Evolutionary conservation across 1,140 invertebrate genomes (phyloP).

Genomic region (Camponotus pennsylvanicus): DNA sequence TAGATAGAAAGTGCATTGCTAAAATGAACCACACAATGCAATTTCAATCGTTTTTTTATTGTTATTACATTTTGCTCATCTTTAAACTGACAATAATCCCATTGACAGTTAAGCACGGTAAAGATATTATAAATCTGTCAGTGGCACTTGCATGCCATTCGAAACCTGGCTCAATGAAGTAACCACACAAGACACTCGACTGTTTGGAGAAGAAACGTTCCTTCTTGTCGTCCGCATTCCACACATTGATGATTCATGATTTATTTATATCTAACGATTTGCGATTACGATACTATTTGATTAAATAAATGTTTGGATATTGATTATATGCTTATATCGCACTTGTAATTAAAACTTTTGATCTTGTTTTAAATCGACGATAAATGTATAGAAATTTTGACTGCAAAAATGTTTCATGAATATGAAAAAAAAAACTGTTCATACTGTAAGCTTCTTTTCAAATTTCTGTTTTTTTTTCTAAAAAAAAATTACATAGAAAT

Average conservation of each 20-base stretch:
- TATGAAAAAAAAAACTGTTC: background rate
- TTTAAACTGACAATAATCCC: constrained; percentile 34
- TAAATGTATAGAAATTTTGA: background rate
- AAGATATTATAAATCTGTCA: constrained; percentile 43
- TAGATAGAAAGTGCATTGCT: background rate
- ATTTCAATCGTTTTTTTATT: constrained; percentile 12
- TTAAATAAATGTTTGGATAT: constrained; percentile 6
- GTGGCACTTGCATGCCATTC: background rate
- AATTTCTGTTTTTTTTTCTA: background rate
- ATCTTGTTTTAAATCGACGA: background rate
- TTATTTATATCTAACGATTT: constrained; percentile 25
- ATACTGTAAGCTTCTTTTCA: too few species aligned
- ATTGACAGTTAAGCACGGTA: constrained; percentile 6
- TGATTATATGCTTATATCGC: background rate
- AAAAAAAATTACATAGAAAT: background rate
- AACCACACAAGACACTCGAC: background rate
- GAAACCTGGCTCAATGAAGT: constrained; percentile 12
- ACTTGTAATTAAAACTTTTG: background rate
- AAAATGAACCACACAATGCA: background rate
- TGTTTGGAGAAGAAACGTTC: constrained; percentile 27
- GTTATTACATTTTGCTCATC: background rate
- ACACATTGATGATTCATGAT: background rate
- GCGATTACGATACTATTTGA: background rate
- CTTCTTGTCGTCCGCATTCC: constrained; percentile 2
- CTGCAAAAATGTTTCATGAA: background rate